Evolutionary conservation across 2,888 invertebrate species (phyloP), one percentile per base, ranked within the genome.

Genomic region (Lithophane leautieri): DNA sequence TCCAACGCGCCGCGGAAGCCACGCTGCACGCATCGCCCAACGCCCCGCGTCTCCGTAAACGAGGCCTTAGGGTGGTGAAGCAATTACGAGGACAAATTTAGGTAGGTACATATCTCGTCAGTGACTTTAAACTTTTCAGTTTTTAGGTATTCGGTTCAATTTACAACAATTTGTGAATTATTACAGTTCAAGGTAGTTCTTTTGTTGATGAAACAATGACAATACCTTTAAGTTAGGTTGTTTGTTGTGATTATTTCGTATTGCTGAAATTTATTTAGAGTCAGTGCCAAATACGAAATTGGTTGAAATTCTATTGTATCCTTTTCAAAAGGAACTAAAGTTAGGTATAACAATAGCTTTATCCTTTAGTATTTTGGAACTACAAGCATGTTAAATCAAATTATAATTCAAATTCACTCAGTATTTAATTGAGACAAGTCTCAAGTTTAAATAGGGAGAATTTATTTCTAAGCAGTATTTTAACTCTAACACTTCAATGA

Each of bases 201-300:
- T 60, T 76, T 44, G 50, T 76, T 12, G 4, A 12, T 28, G 9
- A 44, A 66, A 60, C 34, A 44, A 44, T 76, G n/a, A 65, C n/a
- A 63, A 22, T 25, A 14, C 50, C 8, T 52, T 0, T 16, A 52
- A 34, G 14, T 28, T 16, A 58, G 9, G 40, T 68, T 44, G n/a
- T 34, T 19, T 25, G 22, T 63, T 28, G 34, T 4, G 12, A 34
- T 60, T 34, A 22, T 78, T 67, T 16, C 16, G 6, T 44, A 58
- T 6, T 47, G 6, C 2, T 6, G 25, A 70, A 70, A 77, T 50
- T 25, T 56, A 70, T 78, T 56, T 25, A 62, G 9, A 69, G 34
- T 79, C 16, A 42, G 6, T 56, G 47, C 61, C 47, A 28, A 56
- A n/a, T 54, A 70, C 47, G 6, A 56, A 70, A 56, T n/a, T 22